phyloP scores from a whole-genome alignment of 2,113 vertebrate species.

The Ptilonorhynchus violaceus region DNA sequence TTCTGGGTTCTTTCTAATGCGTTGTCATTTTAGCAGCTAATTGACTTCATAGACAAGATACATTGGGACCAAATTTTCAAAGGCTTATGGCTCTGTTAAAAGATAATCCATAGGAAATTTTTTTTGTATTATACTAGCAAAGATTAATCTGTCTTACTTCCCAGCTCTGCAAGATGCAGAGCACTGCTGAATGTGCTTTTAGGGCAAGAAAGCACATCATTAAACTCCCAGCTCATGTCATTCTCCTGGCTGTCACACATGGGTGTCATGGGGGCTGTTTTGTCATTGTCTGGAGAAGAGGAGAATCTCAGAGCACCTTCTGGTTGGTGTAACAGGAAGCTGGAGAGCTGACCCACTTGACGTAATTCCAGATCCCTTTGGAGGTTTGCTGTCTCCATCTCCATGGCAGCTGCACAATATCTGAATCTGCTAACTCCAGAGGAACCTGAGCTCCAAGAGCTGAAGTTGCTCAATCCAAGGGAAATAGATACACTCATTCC shows the following conservation, averaged over 20 bases:
- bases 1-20: background rate
- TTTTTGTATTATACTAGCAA: background rate
- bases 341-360: background rate
- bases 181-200: background rate
- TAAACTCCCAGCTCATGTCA: background rate
- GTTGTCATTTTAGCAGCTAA: slow-evolving; percentile 43
- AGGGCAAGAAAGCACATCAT: background rate
- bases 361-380: background rate
- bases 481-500: background rate
- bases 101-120: background rate
- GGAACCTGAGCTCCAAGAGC: background rate
- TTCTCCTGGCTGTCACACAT: rapidly evolving
- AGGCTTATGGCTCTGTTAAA: background rate
- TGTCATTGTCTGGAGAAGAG: background rate
- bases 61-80: slow-evolving; percentile 17
- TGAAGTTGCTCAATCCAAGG: background rate
- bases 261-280: background rate
- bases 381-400: background rate
- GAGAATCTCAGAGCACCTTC: background rate
- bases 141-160: background rate
- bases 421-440: background rate
- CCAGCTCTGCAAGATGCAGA: background rate
- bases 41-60: slow-evolving; percentile 31
- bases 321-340: background rate
- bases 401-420: background rate